Base-by-base conservation (phyloP, 2,888 invertebrate genomes). In the Lamproptera curius region DNA sequence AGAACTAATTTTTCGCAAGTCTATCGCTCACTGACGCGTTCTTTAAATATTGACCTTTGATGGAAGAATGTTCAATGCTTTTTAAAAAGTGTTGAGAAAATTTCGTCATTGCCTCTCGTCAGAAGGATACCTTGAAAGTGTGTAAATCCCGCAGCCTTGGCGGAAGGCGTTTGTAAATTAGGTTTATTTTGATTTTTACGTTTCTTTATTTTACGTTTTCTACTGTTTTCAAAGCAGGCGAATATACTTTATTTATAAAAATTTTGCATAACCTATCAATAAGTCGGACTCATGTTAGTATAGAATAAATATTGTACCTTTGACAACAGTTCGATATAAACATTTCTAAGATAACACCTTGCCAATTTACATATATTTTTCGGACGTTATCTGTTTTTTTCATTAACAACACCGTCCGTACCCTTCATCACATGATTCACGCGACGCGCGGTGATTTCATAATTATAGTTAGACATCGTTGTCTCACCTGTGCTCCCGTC, bases 351-450 rank as follows among this genome's bases (percentile, higher is more conserved):
- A n/a, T n/a, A n/a, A n/a, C n/a, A n/a, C n/a, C n/a, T n/a, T n/a
- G n/a, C n/a, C n/a, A n/a, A n/a, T n/a, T n/a, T n/a, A n/a, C n/a
- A n/a, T n/a, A n/a, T n/a, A n/a, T n/a, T n/a, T n/a, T n/a, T n/a
- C n/a, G n/a, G n/a, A n/a, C n/a, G n/a, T n/a, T n/a, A n/a, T n/a
- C n/a, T n/a, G n/a, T n/a, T n/a, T n/a, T n/a, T n/a, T n/a, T n/a
- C n/a, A n/a, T n/a, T n/a, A n/a, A n/a, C n/a, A n/a, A n/a, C n/a
- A 15, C n/a, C 35, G 52, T 51, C n/a, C 50, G 50, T 57, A 39
- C 36, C 41, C 56, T 56, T 63, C 62, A 73, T 78, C 77, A 80
- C 74, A 76, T 76, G 79, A 80, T 74, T 66, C 59, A 63, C 59
- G 52, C 58, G 59, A 63, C 58, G 62, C 59, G 52, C 49, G 37